Percentiles rank a stretch among this genome's conserved stretches.
These are phyloP conservation scores for Acanthaster planci DNA, from an alignment of 35 echinoderm and acorn worm species.

Conservation along the genomic window DNA sequence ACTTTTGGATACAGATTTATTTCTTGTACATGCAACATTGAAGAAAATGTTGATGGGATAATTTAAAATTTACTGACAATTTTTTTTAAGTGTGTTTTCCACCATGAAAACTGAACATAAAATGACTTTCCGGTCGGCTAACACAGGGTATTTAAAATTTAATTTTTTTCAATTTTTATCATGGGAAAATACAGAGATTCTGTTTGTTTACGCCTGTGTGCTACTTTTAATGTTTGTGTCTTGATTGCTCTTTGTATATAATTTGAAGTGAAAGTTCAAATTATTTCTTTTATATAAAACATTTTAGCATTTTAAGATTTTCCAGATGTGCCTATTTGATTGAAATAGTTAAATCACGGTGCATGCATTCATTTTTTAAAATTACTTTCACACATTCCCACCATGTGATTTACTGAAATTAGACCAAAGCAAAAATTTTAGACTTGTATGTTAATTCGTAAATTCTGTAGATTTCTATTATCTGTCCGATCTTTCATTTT, in stretches of 20 bases:
- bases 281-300: neutral
- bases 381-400: conserved; percentile 24
- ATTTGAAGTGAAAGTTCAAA: conserved; percentile 4
- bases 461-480: neutral
- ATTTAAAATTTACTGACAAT: too few species aligned
- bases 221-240: neutral
- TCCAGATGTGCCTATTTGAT: conserved; percentile 16
- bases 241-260: conserved; percentile 28
- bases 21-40: too few species aligned
- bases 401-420: conserved; percentile 21
- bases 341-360: neutral
- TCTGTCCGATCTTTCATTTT: neutral
- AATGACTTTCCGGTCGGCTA: too few species aligned
- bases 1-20: too few species aligned
- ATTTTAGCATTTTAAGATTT: neutral
- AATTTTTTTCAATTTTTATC: too few species aligned
- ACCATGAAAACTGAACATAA: too few species aligned
- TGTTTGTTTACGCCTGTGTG: too few species aligned
- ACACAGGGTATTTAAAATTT: too few species aligned
- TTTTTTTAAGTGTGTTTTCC: too few species aligned
- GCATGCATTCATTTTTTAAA: neutral
- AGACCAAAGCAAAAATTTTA: conserved; percentile 14
- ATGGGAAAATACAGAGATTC: too few species aligned
- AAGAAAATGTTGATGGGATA: too few species aligned
- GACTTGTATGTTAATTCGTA: neutral